Evolutionary conservation across 2,797 vertebrate species (phyloP), one percentile per base, ranked within the genome.

Genomic region (Trichosurus vulpecula): DNA sequence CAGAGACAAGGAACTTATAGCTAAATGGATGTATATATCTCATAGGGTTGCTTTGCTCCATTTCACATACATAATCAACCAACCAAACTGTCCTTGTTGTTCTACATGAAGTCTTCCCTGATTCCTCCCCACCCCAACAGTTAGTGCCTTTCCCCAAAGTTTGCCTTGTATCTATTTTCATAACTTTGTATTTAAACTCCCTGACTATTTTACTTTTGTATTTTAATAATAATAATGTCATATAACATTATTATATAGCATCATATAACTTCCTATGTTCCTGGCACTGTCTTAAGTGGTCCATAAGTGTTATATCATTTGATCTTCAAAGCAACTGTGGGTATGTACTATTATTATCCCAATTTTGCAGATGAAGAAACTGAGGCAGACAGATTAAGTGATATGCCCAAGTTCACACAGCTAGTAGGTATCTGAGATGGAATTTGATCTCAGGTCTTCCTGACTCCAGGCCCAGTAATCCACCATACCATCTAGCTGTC

Each of bases 401-500:
- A 30, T 1, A 22, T 54, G 6, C 41, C n/a, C 52, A 30, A 74
- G 54, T 10, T 81, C n/a, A 35, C 10, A 52, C 87, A 89, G 31
- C 66, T 2, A 27, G 61, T 51, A 91, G n/a, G 25, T 0, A 0
- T 41, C 10, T 89, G 55, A 89, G 94, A 13, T 6, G 47, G 41
- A 30, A 31, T 19, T 0, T 31, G 55, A 1, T 35, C 0, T 0
- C 0, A 8, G 1, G 22, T 30, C 30, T n/a, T 35, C 52, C 41
- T 31, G 12, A 31, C 4, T 27, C 31, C 54, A 51, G 30, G 2
- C 0, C 35, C 27, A 55, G 27, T 0, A 52, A 6, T 87, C 1
- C 30, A 90, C 54, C 6, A 0, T 22, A 47, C 11, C 0, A 12
- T 22, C 10, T 4, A 6, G n/a, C 66, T 4, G 25, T 19, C 29